phyloP scores from a whole-genome alignment of 2,888 invertebrate genomes.

The Linnaemya tessellans region DNA sequence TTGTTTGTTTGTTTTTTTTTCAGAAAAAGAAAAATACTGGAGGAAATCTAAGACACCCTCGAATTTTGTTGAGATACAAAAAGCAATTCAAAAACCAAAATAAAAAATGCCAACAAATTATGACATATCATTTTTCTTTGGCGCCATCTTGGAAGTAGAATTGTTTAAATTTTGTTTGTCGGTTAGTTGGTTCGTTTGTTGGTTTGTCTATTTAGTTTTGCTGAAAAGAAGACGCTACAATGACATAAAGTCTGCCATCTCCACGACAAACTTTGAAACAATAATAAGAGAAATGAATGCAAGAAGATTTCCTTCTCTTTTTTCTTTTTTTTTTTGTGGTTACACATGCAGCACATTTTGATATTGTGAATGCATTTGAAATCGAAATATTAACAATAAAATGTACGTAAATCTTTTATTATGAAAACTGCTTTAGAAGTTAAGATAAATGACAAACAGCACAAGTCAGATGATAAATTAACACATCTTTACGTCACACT shows the following conservation, averaged over 20 bases:
- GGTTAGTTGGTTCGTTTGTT: slow-evolving; percentile 36
- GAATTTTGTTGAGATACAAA: slow-evolving; percentile 44
- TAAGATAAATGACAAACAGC: slow-evolving; percentile 16
- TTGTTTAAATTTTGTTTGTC: slow-evolving; percentile 59
- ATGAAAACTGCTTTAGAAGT: slow-evolving; percentile 12
- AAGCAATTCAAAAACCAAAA: slow-evolving; percentile 40
- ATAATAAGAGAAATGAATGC: slow-evolving; percentile 55
- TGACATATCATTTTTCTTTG: slow-evolving; percentile 76
- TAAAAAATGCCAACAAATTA: slow-evolving; percentile 73
- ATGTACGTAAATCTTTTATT: background rate
- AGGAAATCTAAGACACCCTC: slow-evolving; percentile 61
- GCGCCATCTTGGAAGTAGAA: slow-evolving; percentile 74
- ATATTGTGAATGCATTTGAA: slow-evolving; percentile 27
- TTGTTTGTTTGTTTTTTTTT: background rate
- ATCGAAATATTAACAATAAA: slow-evolving; percentile 26
- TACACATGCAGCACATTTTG: slow-evolving; percentile 21
- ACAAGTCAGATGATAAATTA: slow-evolving; percentile 51
- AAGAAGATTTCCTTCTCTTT: background rate
- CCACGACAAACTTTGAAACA: slow-evolving; percentile 49
- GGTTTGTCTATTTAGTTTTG: slow-evolving; percentile 30
- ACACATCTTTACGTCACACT: background rate
- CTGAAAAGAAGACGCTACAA: slow-evolving; percentile 35
- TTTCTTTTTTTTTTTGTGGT: background rate
- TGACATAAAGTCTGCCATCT: slow-evolving; percentile 28
- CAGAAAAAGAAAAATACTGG: slow-evolving; percentile 8